Percentiles rank a stretch among this genome's conserved stretches.
Evolutionary conservation across 1,140 invertebrate genomes (phyloP).

Genomic region (Kradibia gibbosae): DNA sequence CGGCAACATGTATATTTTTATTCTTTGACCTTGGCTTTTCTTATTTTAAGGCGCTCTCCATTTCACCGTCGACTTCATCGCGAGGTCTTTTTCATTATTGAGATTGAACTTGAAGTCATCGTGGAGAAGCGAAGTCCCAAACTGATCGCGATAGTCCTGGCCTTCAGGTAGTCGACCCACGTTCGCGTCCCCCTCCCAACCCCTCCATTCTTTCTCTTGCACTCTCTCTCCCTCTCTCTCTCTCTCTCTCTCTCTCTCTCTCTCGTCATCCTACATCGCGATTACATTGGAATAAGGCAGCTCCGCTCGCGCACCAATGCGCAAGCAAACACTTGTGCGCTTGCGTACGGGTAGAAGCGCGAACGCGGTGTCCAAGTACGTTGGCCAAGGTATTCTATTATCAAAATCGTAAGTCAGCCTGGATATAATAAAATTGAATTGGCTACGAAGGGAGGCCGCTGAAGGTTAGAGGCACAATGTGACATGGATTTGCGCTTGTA

Average conservation of each 20-base stretch:
- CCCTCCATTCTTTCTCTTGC: conserved; percentile 47
- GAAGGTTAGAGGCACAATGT: conserved; percentile 32
- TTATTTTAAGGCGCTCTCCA: conserved; percentile 1
- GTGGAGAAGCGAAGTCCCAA: background rate
- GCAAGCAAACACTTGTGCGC: background rate
- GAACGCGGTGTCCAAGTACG: conserved; percentile 33
- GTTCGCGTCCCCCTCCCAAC: background rate
- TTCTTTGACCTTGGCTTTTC: background rate
- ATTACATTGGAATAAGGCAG: conserved; percentile 54
- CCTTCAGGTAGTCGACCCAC: conserved; percentile 32
- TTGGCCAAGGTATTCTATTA: conserved; percentile 61
- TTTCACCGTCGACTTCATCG: background rate
- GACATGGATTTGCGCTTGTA: conserved; percentile 15
- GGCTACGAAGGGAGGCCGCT: background rate
- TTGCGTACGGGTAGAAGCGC: background rate
- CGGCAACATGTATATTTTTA: background rate
- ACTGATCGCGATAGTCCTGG: conserved; percentile 28
- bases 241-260: conserved; percentile 42
- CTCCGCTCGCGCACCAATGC: background rate
- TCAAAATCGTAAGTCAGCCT: conserved; percentile 58
- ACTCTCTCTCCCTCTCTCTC: conserved; percentile 35
- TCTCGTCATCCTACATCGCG: conserved; percentile 52
- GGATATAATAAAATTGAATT: conserved; percentile 61
- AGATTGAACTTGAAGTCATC: conserved; percentile 39
- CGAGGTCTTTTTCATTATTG: conserved; percentile 30